phyloP scores from a whole-genome alignment of 1,140 invertebrate species.

The Marisa cornuarietis region DNA sequence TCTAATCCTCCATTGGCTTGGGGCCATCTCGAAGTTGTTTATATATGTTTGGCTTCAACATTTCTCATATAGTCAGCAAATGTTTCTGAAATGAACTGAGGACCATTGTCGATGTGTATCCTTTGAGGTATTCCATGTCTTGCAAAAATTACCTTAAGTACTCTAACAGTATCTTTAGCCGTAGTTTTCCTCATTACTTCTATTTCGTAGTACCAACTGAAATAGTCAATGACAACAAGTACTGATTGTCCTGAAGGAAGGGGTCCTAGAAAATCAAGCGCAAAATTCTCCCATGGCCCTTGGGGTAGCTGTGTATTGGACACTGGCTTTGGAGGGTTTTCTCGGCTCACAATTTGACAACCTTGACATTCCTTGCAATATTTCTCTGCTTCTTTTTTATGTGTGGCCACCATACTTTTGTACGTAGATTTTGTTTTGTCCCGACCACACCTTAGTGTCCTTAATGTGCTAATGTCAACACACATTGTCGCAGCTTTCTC shows the following conservation, averaged over 20 bases:
- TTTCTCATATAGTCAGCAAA: slow-evolving; percentile 23
- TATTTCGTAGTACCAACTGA: slow-evolving; percentile 34
- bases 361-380: too few species aligned
- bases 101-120: slow-evolving; percentile 34
- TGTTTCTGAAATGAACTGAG: slow-evolving; percentile 25
- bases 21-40: slow-evolving; percentile 32
- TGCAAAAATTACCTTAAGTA: slow-evolving; percentile 28
- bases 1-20: too few species aligned
- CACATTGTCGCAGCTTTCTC: too few species aligned
- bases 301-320: neutral
- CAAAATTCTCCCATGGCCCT: too few species aligned
- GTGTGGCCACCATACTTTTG: slow-evolving; percentile 1
- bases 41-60: slow-evolving; percentile 24
- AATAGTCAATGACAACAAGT: slow-evolving; percentile 36
- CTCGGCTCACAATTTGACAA: slow-evolving; percentile 3
- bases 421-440: neutral
- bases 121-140: slow-evolving; percentile 33
- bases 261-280: slow-evolving; percentile 39
- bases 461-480: neutral
- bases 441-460: neutral
- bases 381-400: neutral
- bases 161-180: slow-evolving; percentile 15
- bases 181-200: slow-evolving; percentile 29
- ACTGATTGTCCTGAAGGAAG: slow-evolving; percentile 37
- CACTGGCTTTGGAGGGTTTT: neutral